phyloP scores from a whole-genome alignment of 2,888 invertebrate species.

The Sphaeridia pumilis region DNA sequence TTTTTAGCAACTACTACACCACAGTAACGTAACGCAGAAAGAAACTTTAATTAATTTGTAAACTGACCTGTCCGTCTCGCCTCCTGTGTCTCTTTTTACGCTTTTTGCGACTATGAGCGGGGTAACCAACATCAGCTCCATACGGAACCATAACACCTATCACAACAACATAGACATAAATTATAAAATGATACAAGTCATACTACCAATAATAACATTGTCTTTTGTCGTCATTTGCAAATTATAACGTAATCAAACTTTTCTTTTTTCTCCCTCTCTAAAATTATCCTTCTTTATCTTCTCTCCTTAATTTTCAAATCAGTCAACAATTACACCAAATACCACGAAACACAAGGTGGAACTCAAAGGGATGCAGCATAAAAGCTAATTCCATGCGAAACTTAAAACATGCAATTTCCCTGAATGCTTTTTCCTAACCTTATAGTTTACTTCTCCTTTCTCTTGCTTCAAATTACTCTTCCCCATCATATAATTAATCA shows the following conservation, averaged over 20 bases:
- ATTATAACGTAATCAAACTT: neutral
- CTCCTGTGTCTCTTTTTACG: constrained; percentile 34
- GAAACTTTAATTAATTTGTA: too few species aligned
- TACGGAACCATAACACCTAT: constrained; percentile 34
- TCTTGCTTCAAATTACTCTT: too few species aligned
- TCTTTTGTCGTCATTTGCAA: neutral
- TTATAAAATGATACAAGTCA: constrained; percentile 1
- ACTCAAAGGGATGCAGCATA: too few species aligned
- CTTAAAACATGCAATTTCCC: too few species aligned
- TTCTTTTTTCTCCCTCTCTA: neutral
- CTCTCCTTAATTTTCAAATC: neutral
- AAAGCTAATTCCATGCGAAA: too few species aligned
- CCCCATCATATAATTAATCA: too few species aligned
- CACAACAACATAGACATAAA: constrained; percentile 13
- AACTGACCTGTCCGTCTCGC: constrained; percentile 32
- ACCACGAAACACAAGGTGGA: too few species aligned
- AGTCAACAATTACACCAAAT: too few species aligned
- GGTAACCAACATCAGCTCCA: constrained; percentile 25
- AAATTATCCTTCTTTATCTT: neutral
- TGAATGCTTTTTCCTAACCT: too few species aligned
- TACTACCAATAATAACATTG: neutral
- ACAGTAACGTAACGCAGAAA: too few species aligned
- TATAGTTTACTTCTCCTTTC: too few species aligned
- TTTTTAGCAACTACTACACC: too few species aligned
- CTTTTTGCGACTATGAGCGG: constrained; percentile 32